These are phyloP conservation scores for Scopus umbretta DNA, from an alignment of 2,113 vertebrate species.

Conservation along the genomic window DNA sequence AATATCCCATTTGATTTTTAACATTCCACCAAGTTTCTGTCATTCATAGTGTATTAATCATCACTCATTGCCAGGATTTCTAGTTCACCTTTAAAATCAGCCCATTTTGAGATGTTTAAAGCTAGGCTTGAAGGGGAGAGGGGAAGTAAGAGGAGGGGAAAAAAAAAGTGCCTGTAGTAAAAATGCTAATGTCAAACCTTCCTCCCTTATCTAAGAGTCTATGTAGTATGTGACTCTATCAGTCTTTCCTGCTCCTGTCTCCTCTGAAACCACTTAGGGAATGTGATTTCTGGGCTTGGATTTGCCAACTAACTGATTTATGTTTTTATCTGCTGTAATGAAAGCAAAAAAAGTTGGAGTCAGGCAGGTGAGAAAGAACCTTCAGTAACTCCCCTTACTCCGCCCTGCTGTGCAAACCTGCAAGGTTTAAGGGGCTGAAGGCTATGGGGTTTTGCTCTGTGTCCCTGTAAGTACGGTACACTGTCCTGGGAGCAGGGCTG, in stretches of 20 bases:
- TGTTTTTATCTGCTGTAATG: neutral
- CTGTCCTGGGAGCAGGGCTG: neutral
- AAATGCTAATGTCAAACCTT: neutral
- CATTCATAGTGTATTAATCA: slow-evolving; percentile 46
- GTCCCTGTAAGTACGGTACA: accelerated
- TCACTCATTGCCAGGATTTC: neutral
- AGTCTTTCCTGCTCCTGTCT: neutral
- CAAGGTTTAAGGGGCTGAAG: neutral
- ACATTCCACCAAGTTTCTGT: slow-evolving; percentile 35
- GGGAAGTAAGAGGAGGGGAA: neutral
- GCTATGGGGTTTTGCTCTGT: neutral
- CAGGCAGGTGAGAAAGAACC: neutral
- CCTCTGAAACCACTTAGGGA: neutral
- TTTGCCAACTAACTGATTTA: neutral
- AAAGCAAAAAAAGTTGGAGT: neutral
- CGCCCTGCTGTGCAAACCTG: neutral
- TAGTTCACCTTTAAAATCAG: slow-evolving; percentile 15
- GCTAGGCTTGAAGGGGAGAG: neutral
- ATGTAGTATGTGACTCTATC: neutral
- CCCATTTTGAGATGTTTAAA: neutral
- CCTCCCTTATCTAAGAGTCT: neutral
- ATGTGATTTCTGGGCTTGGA: neutral
- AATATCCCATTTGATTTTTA: slow-evolving; percentile 19
- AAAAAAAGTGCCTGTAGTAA: neutral
- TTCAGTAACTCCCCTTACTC: neutral